Conservation (phyloP, 37 sponge, comb jelly and placozoan genomes). For the Cladorhizidae sp. region DNA sequence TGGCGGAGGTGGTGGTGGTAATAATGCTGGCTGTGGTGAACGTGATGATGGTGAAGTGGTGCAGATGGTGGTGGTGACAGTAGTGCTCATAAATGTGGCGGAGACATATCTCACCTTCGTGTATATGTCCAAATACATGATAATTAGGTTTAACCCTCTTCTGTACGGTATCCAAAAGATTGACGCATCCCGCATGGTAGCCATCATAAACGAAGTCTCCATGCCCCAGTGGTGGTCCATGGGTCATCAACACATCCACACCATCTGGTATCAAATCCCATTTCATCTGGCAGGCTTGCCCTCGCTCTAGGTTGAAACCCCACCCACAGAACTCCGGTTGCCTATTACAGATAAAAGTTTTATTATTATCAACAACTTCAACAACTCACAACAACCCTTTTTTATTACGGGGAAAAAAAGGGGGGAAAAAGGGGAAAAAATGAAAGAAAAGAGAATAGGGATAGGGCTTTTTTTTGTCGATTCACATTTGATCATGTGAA, state of each 20-base stretch:
- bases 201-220: slow-evolving; percentile 66
- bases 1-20: no score
- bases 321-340: slow-evolving; percentile 90
- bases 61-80: no score
- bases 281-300: slow-evolving; percentile 60
- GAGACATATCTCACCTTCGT: no score
- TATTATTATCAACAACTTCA: no score
- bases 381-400: no score
- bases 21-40: no score
- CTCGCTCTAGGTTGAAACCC: slow-evolving; percentile 88
- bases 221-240: slow-evolving; percentile 92
- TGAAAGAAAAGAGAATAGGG: background rate
- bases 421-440: background rate
- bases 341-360: slow-evolving; percentile 59
- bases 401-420: no score
- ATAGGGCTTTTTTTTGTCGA: background rate
- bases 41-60: no score
- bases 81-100: no score
- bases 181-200: slow-evolving; percentile 80
- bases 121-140: slow-evolving; percentile 97
- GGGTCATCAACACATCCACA: slow-evolving; percentile 90
- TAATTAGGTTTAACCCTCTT: slow-evolving; percentile 84
- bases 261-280: slow-evolving; percentile 91
- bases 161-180: slow-evolving; percentile 76
- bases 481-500: no score